Base-by-base conservation (phyloP, 2,888 invertebrate species). In the Ernsta delagoae region DNA sequence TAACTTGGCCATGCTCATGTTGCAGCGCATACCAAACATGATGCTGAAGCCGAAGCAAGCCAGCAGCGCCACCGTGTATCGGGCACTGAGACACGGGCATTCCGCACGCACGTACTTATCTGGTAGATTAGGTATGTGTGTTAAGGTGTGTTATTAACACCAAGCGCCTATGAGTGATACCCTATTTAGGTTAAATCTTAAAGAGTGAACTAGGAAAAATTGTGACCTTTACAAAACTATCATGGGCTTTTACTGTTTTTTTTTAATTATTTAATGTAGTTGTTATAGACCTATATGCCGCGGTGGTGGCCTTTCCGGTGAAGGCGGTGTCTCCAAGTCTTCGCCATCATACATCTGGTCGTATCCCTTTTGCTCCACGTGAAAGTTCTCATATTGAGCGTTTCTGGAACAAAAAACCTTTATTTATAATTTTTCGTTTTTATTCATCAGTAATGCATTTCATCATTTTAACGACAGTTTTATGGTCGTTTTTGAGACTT, bases 21-120 rank as follows among this genome's bases (percentile, higher is more conserved):
- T 99, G 90, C 99, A 99, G 70, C 99, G 96, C 96, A 99, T 99
- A 16, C 99, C 99, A 83, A 98, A 98, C 89, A 98, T 98, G 83
- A 98, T 98, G 88, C 98, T 96, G 90, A 98, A 98, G 68, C 98
- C 98, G 82, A 97, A 85, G 84, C 98, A 98, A 16, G 98, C 97
- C 83, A 98, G 95, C 72, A 97, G 88, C 66, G 98, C 97, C 73
- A 98, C 96, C 11, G 98, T 98, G 89, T 96, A 98, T 75, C 98
- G 95, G 82, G 98, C 97, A 75, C 95, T 95, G 78, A 98, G 91
- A 84, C 98, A 98, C 0, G 98, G 98, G 81, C 96, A 96, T 90
- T 98, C 97, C 41, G 98, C 97, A 79, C 95, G 95, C 79, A 97
- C 94, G 88, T 98, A 98, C 89, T 97, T 97, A 86, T 98, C 98